Base-by-base conservation (phyloP, 2,113 vertebrate genomes). In the Ochotona curzoniae region DNA sequence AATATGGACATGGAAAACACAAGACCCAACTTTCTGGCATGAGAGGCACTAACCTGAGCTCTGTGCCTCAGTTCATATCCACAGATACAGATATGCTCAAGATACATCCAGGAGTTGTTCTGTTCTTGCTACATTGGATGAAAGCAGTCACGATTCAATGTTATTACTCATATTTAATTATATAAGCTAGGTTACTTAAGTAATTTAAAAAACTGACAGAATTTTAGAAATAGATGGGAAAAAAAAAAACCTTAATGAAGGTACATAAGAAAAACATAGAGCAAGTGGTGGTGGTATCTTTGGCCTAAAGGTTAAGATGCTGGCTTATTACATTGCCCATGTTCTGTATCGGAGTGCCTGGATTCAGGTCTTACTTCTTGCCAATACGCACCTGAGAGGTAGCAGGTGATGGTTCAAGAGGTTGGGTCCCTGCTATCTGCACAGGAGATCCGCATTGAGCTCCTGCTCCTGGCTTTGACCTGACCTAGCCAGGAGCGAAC, bases 141-240 rank as follows among this genome's bases (percentile, higher is more conserved):
- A 82, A 81, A 75, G 38, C 26, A 91, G 54, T 76, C 32, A 47
- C 11, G 8, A n/a, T 82, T 87, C 44, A 69, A 69, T 69, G 30
- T 73, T 60, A 44, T 32, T 73, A 71, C 28, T 83, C 38, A 69
- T 25, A 71, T 63, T 25, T 91, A 57, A 28, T 66, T 81, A 47
- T 13, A 75, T 85, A 30, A 51, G 69, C 12, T 32, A 28, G 76
- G 21, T 49, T 63, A 69, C 13, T 84, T 74, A 69, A 66, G 71
- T 32, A 51, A 78, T 84, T 44, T 84, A 71, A 85, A 75, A 84
- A 90, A 79, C 32, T 67, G 75, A 70, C 25, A 78, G n/a, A 70
- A 44, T 44, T 70, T 57, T 18, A 76, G 84, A 47, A 86, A 73
- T 57, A 83, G 71, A 74, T 83, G 38, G 57, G 20, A 83, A 87